Evolutionary conservation across 1,140 invertebrate genomes (phyloP).

Genomic region (Anastatus disparis): DNA sequence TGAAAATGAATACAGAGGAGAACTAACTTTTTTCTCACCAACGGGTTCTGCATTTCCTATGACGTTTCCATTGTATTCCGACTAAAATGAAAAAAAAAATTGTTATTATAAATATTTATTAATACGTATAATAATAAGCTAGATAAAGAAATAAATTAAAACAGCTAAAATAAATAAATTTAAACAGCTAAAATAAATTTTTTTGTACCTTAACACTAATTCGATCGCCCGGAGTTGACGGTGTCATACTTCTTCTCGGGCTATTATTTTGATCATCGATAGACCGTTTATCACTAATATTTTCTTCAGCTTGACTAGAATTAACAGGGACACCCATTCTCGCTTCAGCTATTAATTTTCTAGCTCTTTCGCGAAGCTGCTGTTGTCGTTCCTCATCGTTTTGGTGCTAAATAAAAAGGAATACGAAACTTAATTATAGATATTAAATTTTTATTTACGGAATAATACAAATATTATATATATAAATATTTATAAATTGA

Average conservation of each 20-base stretch:
- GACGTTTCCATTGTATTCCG: constrained; percentile 64
- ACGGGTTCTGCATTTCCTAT: constrained; percentile 56
- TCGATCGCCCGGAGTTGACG: constrained; percentile 61
- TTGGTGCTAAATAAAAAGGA: constrained; percentile 62
- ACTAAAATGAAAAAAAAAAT: constrained; percentile 51
- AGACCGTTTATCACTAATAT: constrained; percentile 59
- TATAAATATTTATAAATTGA: no score
- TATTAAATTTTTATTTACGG: no score
- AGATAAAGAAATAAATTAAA: not conserved
- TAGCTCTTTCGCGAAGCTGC: constrained; percentile 85
- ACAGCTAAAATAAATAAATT: constrained; percentile 2
- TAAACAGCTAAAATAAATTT: not conserved
- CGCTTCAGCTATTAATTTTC: constrained; percentile 89
- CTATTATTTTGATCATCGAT: constrained; percentile 65
- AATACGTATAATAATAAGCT: not conserved
- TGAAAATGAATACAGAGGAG: constrained; percentile 75
- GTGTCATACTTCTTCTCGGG: constrained; percentile 63
- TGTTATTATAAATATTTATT: not conserved
- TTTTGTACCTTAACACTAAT: constrained; percentile 58
- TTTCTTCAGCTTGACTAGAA: constrained; percentile 60
- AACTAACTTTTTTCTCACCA: constrained; percentile 66
- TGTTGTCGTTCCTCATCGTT: constrained; percentile 86
- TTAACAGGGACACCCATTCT: constrained; percentile 71
- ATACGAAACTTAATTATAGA: no score
- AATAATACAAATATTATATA: no score